Conservation (phyloP, 35 echinoderm and acorn worm genomes). For the Lytechinus variegatus region DNA sequence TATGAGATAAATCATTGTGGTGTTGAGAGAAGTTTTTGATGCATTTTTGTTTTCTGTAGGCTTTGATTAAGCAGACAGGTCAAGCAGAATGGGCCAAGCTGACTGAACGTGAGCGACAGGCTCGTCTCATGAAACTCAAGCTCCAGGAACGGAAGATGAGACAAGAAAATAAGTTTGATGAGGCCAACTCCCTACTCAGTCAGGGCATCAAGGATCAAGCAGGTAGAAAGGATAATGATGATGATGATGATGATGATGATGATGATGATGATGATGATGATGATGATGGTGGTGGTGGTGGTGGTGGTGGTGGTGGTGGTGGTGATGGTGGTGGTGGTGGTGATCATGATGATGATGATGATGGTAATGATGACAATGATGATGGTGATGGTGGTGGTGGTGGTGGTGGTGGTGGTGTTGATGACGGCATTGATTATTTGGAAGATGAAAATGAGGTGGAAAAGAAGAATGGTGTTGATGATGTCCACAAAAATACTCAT, state of each 20-base stretch:
- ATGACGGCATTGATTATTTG: too few relatives aligned
- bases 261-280: background rate
- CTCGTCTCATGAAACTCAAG: slow-evolving; percentile 83
- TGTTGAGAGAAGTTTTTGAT: too few relatives aligned
- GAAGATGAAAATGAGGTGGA: too few relatives aligned
- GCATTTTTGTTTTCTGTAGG: slow-evolving; percentile 25
- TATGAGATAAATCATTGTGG: too few relatives aligned
- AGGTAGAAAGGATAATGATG: slow-evolving; percentile 26
- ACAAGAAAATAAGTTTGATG: slow-evolving; percentile 88
- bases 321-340: too few relatives aligned
- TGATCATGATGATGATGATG: too few relatives aligned
- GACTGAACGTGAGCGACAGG: slow-evolving; percentile 87
- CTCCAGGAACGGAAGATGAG: slow-evolving; percentile 86
- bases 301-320: background rate
- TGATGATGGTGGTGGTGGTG: background rate
- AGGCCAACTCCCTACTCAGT: slow-evolving; percentile 76
- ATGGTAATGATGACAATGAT: too few relatives aligned
- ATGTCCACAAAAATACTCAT: too few relatives aligned
- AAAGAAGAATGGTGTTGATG: too few relatives aligned
- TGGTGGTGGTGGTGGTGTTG: too few relatives aligned
- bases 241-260: background rate
- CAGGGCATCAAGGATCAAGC: slow-evolving; percentile 78
- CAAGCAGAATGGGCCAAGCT: slow-evolving; percentile 84
- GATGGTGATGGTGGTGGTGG: too few relatives aligned
- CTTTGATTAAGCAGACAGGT: slow-evolving; percentile 84